A percentile compares a stretch with the other conserved stretches of the same genome.
phyloP scores from a whole-genome alignment of 2,113 vertebrate genomes.

The Felis catus region F.catus_Fca126_mat1.0 CM031412.1:229417501-229418000 shows the following conservation, averaged over 20 bases:
- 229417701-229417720: background rate
- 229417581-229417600: fast-evolving
- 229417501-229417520: background rate
- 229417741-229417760: background rate
- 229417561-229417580: fast-evolving
- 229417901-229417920: background rate
- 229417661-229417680: background rate
- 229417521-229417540: background rate
- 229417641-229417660: background rate
- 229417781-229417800: background rate
- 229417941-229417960: background rate
- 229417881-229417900: background rate
- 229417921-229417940: background rate
- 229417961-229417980: background rate
- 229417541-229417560: background rate
- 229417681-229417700: background rate
- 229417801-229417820: background rate
- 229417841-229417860: background rate
- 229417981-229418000: no score
- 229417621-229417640: background rate
- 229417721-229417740: background rate
- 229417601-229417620: background rate
- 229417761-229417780: background rate
- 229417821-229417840: background rate
- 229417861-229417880: background rate